phyloP scores from a whole-genome alignment of 2,113 vertebrate species.

The Laticauda colubrina region DNA sequence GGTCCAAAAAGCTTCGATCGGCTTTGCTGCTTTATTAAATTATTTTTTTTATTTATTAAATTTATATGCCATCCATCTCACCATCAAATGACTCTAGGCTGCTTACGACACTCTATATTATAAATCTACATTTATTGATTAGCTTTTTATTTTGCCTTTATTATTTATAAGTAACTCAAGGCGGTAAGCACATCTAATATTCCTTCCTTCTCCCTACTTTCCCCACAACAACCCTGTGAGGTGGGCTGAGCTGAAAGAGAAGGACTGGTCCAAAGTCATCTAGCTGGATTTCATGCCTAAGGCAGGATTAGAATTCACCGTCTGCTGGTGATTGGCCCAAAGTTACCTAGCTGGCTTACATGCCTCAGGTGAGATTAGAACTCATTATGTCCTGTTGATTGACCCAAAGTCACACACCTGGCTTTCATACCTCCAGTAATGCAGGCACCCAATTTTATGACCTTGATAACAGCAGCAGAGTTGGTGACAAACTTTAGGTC shows the following conservation, averaged over 20 bases:
- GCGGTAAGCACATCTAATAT: neutral
- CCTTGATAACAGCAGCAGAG: conserved; percentile 11
- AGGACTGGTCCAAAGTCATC: neutral
- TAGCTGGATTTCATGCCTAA: neutral
- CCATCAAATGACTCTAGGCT: neutral
- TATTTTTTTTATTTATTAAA: neutral
- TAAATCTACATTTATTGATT: neutral
- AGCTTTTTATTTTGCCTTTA: neutral
- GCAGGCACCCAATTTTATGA: neutral
- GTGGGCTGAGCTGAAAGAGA: neutral
- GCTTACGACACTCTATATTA: neutral
- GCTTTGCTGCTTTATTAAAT: conserved; percentile 36
- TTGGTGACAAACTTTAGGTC: conserved; percentile 26
- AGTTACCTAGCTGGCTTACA: no score
- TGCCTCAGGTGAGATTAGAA: no score
- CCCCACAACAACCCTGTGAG: neutral
- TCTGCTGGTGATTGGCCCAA: no score
- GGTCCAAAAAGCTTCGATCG: conserved; percentile 38
- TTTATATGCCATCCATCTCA: neutral
- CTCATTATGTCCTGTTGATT: no score
- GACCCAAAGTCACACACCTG: neutral
- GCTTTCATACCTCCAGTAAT: neutral
- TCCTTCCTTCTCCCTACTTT: neutral
- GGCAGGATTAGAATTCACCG: neutral
- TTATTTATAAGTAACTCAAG: neutral